Conservation (phyloP, 2,797 vertebrate genomes). For the Clarias laeviceps region DNA sequence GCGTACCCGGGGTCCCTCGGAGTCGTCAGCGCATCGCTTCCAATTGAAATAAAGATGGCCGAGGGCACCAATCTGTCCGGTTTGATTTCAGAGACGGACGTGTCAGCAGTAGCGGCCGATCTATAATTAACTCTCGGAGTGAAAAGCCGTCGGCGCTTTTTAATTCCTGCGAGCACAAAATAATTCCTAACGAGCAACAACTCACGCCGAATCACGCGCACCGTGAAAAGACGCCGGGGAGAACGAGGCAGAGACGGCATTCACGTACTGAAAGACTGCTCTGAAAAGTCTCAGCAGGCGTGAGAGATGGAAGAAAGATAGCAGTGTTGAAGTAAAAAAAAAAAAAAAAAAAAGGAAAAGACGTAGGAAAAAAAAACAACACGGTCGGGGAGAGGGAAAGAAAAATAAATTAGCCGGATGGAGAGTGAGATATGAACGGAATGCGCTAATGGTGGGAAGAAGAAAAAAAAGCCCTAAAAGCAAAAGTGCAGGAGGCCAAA, state of each 20-base stretch:
- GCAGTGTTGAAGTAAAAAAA: not conserved
- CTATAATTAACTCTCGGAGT: conserved; percentile 34
- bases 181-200: conserved; percentile 19
- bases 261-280: not conserved
- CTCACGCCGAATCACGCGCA: not conserved
- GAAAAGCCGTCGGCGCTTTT: not conserved
- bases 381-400: not conserved
- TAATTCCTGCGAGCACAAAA: conserved; percentile 3
- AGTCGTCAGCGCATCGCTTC: not conserved
- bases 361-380: no score
- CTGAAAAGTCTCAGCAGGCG: not conserved
- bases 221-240: not conserved
- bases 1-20: not conserved
- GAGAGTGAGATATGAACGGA: conserved; percentile 29
- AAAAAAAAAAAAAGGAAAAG: not conserved
- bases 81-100: not conserved
- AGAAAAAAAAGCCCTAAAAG: not conserved
- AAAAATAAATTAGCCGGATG: not conserved
- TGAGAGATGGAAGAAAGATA: conserved; percentile 9
- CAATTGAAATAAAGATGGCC: conserved; percentile 6
- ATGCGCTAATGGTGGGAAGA: conserved; percentile 57
- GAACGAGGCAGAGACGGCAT: not conserved
- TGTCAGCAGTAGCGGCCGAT: not conserved
- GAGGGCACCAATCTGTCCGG: conserved; percentile 17
- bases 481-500: conserved; percentile 13